Evolutionary conservation across 2,888 invertebrate genomes (phyloP).

Genomic region (Aleiodes testaceus): DNA sequence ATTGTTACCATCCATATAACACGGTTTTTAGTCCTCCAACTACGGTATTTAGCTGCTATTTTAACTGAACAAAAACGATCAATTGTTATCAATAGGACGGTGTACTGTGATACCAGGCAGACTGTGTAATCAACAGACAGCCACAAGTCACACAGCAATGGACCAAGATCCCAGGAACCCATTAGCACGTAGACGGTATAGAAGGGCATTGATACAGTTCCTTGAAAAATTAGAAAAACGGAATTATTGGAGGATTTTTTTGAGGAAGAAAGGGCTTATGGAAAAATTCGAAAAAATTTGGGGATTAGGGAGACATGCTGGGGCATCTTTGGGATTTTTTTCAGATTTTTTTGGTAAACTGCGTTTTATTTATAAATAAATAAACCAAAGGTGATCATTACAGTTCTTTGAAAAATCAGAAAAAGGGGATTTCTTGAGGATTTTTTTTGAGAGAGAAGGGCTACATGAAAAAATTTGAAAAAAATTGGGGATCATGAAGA

Average conservation of each 20-base stretch:
- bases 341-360: neutral
- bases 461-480: no score
- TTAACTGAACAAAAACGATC: slow-evolving; percentile 99
- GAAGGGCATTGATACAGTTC: slow-evolving; percentile 98
- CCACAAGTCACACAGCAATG: slow-evolving; percentile 97
- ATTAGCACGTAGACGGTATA: slow-evolving; percentile 97
- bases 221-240: slow-evolving; percentile 72
- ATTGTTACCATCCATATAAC: slow-evolving; percentile 97
- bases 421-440: neutral
- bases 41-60: slow-evolving; percentile 96
- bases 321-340: no score
- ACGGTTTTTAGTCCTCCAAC: slow-evolving; percentile 95
- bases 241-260: slow-evolving; percentile 3
- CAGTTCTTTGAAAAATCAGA: no score
- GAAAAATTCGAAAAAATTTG: no score
- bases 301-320: no score
- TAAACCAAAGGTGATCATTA: no score
- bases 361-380: no score
- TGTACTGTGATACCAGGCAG: slow-evolving; percentile 98
- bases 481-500: no score
- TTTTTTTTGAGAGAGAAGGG: neutral
- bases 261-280: neutral
- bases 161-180: slow-evolving; percentile 98
- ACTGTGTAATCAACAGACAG: slow-evolving; percentile 99
- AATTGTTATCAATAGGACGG: slow-evolving; percentile 97